phyloP scores from a whole-genome alignment of 2,888 invertebrate species.

The Spilosoma lubricipeda region DNA sequence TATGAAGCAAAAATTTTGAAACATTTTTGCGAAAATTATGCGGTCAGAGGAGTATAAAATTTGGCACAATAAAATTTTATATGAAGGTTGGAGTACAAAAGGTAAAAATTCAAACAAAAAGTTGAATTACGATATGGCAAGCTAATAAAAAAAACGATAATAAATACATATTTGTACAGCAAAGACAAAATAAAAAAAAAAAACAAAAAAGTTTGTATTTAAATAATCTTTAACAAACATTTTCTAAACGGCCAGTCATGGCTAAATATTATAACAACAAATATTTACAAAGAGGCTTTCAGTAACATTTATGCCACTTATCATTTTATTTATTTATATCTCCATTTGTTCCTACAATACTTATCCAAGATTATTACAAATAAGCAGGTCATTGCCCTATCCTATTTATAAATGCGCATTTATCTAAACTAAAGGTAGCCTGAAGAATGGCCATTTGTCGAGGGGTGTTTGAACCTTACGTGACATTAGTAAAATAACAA shows the following conservation, averaged over 20 bases:
- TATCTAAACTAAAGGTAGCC: not conserved
- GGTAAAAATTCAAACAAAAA: too few species aligned
- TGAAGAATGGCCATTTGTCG: not conserved
- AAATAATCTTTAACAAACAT: not conserved
- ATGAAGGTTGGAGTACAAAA: too few species aligned
- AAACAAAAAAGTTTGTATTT: not conserved
- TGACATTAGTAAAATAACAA: constrained; percentile 1
- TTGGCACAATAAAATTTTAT: too few species aligned
- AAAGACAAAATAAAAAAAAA: too few species aligned
- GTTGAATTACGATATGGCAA: too few species aligned
- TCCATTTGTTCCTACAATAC: not conserved
- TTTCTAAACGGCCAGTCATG: not conserved
- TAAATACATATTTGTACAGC: not conserved
- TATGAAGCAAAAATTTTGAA: too few species aligned
- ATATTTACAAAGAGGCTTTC: not conserved
- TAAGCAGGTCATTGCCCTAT: not conserved
- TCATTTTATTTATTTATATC: not conserved
- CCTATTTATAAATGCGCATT: not conserved
- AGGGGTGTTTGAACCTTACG: not conserved
- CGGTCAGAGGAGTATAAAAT: too few species aligned
- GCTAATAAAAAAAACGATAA: not conserved
- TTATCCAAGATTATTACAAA: not conserved
- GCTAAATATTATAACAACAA: not conserved
- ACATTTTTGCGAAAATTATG: too few species aligned
- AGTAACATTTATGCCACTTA: not conserved